Conservation (phyloP, 2,113 vertebrate genomes). For the Cynoglossus semilaevis region DNA sequence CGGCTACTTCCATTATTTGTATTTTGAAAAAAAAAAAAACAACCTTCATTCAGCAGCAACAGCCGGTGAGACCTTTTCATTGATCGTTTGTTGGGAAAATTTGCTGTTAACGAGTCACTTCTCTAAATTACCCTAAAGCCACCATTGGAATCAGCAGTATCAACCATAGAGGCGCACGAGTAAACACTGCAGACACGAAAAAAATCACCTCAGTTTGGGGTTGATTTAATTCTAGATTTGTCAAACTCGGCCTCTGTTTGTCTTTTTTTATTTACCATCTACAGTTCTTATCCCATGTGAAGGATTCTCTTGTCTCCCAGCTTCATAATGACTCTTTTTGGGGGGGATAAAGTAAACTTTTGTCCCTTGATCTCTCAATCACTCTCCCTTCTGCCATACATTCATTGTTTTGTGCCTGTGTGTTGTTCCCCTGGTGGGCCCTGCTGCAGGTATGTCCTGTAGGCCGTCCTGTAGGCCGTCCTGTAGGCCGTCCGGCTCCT, state of each 20-base stretch:
- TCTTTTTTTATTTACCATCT: slow-evolving; percentile 13
- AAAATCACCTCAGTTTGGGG: slow-evolving; percentile 26
- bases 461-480: slow-evolving; percentile 28
- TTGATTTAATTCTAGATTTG: slow-evolving; percentile 39
- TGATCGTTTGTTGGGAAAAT: no score
- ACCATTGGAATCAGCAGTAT: not conserved
- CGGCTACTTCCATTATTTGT: not conserved
- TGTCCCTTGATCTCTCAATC: slow-evolving; percentile 70
- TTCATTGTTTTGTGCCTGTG: slow-evolving; percentile 56
- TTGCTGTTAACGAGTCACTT: no score
- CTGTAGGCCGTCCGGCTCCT: no score
- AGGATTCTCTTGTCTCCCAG: slow-evolving; percentile 40
- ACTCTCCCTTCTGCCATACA: slow-evolving; percentile 58
- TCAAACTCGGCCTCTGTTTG: slow-evolving; percentile 37
- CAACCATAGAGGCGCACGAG: not conserved
- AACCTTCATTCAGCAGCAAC: no score
- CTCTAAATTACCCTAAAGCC: no score
- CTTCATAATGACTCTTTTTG: slow-evolving; percentile 58
- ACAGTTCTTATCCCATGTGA: slow-evolving; percentile 47
- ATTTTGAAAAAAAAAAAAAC: no score
- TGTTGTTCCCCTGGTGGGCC: slow-evolving; percentile 56
- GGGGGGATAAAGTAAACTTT: slow-evolving; percentile 67
- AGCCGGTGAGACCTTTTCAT: no score
- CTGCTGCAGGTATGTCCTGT: slow-evolving; percentile 36
- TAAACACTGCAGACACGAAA: slow-evolving; percentile 12